Evolutionary conservation across 1,140 invertebrate genomes (phyloP).

Genomic region (Oedothorax gibbosus): DNA sequence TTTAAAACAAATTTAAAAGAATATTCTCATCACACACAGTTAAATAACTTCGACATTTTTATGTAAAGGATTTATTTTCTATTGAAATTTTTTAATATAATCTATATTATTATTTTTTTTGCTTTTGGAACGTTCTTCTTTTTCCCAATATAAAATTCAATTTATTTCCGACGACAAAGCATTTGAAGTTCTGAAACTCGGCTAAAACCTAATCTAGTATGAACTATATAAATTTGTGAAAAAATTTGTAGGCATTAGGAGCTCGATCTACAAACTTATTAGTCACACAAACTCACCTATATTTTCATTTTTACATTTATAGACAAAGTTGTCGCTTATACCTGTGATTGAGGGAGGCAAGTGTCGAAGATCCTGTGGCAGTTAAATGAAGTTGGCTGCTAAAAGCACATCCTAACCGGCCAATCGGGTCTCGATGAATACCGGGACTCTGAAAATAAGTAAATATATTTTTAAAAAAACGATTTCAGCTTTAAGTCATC

Average conservation of each 20-base stretch:
- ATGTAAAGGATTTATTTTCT: no score
- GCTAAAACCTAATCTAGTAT: no score
- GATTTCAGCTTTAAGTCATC: no score
- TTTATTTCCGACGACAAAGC: no score
- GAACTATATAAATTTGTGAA: no score
- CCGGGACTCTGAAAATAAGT: slow-evolving; percentile 48
- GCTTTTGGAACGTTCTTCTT: neutral
- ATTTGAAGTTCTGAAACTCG: no score
- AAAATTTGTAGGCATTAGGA: no score
- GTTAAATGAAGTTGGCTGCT: slow-evolving; percentile 55
- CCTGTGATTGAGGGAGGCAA: slow-evolving; percentile 54
- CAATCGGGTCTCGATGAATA: slow-evolving; percentile 46
- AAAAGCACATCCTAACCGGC: slow-evolving; percentile 53
- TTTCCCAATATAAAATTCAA: neutral
- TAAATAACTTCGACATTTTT: no score
- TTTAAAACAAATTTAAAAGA: neutral
- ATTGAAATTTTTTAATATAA: neutral
- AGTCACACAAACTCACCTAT: no score
- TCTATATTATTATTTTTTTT: neutral
- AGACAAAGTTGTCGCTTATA: neutral
- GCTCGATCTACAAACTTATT: no score
- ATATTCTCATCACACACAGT: no score
- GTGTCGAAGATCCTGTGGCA: slow-evolving; percentile 12
- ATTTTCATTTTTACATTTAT: no score
- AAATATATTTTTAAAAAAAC: neutral